Evolutionary conservation across 2,113 vertebrate species (phyloP), one percentile per base, ranked within the genome.

Genomic region (Anarhynchus alexandrinus): DNA sequence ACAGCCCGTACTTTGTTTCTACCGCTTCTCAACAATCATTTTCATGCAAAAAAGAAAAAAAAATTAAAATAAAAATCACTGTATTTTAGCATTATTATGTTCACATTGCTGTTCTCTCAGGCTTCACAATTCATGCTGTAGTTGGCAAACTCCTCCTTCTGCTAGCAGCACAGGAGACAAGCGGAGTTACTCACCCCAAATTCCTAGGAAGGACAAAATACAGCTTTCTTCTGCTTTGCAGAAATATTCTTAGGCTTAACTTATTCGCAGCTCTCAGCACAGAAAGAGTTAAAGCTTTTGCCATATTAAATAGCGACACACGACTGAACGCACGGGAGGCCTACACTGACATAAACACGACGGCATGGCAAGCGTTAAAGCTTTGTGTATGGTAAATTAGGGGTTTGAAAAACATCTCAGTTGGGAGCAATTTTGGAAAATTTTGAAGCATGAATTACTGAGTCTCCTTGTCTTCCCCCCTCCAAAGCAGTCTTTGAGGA

Each of bases 401-500:
- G 62, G 64, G 87, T 94, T 94, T 83, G 88, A 86, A 95, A 95
- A 94, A 26, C 32, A 78, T 73, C 90, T 96, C 89, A 90, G 45
- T 96, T 83, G 91, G 95, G 95, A 96, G 55, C 58, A 95, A 91
- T 95, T 96, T 85, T 80, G 62, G 70, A 86, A 88, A 83, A 73
- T 94, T 94, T 88, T 93, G 82, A 67, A 89, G 94, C 55, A 26
- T 32, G 32, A 59, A 81, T 95, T 93, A 73, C 67, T 61, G 52
- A 36, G 13, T 89, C 71, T 88, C 34, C n/a, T 88, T 5, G 55
- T 91, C 70, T 74, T 77, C 43, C 65, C 18, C n/a, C 3, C 55
- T 66, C 51, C 51, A 66, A 90, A 96, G 64, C 27, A 14, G 47
- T 61, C 81, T 87, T 70, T 89, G 52, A 91, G 51, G 81, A 93